phyloP scores from a whole-genome alignment of 2,888 invertebrate species.

The Aquatica leii region DNA sequence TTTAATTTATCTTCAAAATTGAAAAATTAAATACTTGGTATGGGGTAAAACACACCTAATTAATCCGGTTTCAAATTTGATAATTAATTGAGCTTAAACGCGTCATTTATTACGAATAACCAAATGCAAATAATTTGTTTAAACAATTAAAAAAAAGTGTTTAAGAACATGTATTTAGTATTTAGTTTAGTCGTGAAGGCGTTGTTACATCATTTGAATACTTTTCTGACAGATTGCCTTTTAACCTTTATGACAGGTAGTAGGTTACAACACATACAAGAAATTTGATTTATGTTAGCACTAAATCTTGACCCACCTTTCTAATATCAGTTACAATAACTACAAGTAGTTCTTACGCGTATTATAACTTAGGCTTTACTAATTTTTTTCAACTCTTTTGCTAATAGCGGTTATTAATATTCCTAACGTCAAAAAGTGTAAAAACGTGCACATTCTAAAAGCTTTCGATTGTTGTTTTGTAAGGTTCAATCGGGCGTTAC shows the following conservation, averaged over 20 bases:
- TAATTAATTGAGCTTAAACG: constrained; percentile 22
- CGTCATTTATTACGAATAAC: constrained; percentile 18
- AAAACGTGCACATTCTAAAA: neutral
- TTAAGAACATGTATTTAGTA: too few relatives aligned
- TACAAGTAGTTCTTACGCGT: neutral
- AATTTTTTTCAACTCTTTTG: neutral
- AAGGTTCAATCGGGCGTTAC: constrained; percentile 18
- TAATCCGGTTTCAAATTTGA: constrained; percentile 28
- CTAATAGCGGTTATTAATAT: neutral
- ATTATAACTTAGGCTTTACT: neutral
- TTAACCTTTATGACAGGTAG: constrained; percentile 49
- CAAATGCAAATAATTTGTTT: neutral
- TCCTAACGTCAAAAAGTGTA: constrained; percentile 2
- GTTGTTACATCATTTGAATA: constrained; percentile 15
- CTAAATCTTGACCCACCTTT: constrained; percentile 21
- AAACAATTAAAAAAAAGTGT: too few relatives aligned
- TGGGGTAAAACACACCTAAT: constrained; percentile 43
- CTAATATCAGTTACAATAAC: constrained; percentile 3
- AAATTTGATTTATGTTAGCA: constrained; percentile 49
- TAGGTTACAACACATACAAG: constrained; percentile 46
- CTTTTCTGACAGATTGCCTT: constrained; percentile 47
- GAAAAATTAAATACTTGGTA: constrained; percentile 46
- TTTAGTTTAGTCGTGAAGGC: neutral
- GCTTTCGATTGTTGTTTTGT: neutral
- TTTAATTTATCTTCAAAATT: constrained; percentile 47